Conservation (phyloP, 2,113 vertebrate species). For the Upupa epops region DNA sequence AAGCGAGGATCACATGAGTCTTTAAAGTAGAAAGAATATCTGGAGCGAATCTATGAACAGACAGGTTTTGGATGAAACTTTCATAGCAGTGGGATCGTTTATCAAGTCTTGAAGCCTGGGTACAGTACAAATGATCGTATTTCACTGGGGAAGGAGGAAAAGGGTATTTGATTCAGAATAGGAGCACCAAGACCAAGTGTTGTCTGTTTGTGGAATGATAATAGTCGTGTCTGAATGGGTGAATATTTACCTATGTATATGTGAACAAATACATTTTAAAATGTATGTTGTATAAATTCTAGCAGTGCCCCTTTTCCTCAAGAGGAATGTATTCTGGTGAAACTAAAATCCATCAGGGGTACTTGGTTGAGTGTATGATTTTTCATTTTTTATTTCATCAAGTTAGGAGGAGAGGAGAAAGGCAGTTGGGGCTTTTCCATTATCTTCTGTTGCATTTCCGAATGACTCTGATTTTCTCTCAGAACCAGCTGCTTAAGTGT, state of each 20-base stretch:
- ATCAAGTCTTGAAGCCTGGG: slow-evolving; percentile 20
- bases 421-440: slow-evolving; percentile 1
- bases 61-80: slow-evolving; percentile 63
- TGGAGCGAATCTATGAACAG: slow-evolving; percentile 55
- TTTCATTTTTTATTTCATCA: slow-evolving; percentile 16
- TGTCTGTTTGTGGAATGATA: background rate
- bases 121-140: slow-evolving; percentile 28
- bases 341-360: background rate
- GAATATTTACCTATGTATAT: background rate
- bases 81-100: slow-evolving; percentile 52
- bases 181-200: background rate
- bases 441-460: slow-evolving; percentile 55
- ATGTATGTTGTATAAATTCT: background rate
- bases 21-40: slow-evolving; percentile 64
- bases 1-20: slow-evolving; percentile 62
- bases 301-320: background rate
- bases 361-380: background rate
- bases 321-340: background rate
- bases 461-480: slow-evolving; percentile 63
- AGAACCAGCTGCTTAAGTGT: slow-evolving; percentile 68
- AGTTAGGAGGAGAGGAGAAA: background rate
- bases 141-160: slow-evolving; percentile 32
- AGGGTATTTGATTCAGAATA: background rate
- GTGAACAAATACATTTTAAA: background rate
- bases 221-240: background rate